phyloP scores from a whole-genome alignment of 2,797 vertebrate genomes.

The Schizothorax lantsangensis region DNA sequence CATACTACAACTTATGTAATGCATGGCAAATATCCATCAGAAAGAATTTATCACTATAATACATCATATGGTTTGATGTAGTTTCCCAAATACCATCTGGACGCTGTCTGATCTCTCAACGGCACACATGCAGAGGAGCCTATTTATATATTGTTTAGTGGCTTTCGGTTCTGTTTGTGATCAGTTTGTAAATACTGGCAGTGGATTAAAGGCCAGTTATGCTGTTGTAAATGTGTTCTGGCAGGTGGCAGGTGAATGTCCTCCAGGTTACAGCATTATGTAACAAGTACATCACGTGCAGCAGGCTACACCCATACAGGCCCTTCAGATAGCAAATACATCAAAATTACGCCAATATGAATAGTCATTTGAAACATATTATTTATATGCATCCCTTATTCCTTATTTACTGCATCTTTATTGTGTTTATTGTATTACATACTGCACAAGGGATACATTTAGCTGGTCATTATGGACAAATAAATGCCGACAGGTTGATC shows the following conservation, averaged over 20 bases:
- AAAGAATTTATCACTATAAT: constrained; percentile 15
- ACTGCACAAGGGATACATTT: not conserved
- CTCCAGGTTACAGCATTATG: constrained; percentile 14
- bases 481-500: not conserved
- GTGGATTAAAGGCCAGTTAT: constrained; percentile 3
- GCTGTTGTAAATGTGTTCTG: constrained; percentile 27
- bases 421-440: not conserved
- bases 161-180: constrained; percentile 25
- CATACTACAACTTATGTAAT: not conserved
- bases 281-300: not conserved
- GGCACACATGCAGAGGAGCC: not conserved
- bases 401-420: not conserved
- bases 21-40: constrained; percentile 16
- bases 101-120: constrained; percentile 9
- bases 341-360: not conserved
- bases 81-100: constrained; percentile 8
- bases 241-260: constrained; percentile 12
- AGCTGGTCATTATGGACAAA: not conserved
- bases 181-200: constrained; percentile 31
- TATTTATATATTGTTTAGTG: not conserved
- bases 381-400: not conserved
- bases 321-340: not conserved
- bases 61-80: constrained; percentile 13
- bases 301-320: not conserved
- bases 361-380: not conserved